Conservation (phyloP, 2,888 invertebrate genomes). For the Gastracanthus pulcherrimus region DNA sequence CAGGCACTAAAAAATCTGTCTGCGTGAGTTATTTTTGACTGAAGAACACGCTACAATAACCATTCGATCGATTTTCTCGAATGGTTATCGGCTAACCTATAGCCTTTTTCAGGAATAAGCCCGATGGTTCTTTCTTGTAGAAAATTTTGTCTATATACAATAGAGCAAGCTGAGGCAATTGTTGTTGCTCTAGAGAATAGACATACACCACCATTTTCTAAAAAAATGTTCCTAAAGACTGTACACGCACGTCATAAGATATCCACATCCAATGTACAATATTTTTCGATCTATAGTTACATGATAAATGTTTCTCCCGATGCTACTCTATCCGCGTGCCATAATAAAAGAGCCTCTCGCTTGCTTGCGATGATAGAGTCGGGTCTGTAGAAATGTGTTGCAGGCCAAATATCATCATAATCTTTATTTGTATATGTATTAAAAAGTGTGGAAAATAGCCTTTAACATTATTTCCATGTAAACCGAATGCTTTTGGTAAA, state of each 20-base stretch:
- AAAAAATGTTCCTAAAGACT: not conserved
- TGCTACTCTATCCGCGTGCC: not conserved
- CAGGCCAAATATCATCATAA: not conserved
- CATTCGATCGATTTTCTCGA: conserved; percentile 4
- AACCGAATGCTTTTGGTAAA: no score
- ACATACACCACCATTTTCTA: not conserved
- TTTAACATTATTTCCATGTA: no score
- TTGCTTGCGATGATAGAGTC: not conserved
- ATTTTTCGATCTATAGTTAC: not conserved
- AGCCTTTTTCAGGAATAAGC: not conserved
- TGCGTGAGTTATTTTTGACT: no score
- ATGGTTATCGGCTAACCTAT: not conserved
- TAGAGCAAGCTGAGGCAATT: not conserved
- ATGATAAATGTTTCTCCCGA: not conserved
- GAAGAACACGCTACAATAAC: not conserved
- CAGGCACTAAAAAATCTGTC: no score
- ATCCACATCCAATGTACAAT: not conserved
- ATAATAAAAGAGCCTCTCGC: not conserved
- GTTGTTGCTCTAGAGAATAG: not conserved
- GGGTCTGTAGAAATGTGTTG: not conserved
- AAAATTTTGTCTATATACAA: conserved; percentile 11
- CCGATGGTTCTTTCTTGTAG: not conserved
- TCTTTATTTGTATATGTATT: not conserved
- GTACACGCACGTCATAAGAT: not conserved
- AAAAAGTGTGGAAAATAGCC: no score